Base-by-base conservation (phyloP, 2,888 invertebrate genomes). In the Galerucella nymphaeae region DNA sequence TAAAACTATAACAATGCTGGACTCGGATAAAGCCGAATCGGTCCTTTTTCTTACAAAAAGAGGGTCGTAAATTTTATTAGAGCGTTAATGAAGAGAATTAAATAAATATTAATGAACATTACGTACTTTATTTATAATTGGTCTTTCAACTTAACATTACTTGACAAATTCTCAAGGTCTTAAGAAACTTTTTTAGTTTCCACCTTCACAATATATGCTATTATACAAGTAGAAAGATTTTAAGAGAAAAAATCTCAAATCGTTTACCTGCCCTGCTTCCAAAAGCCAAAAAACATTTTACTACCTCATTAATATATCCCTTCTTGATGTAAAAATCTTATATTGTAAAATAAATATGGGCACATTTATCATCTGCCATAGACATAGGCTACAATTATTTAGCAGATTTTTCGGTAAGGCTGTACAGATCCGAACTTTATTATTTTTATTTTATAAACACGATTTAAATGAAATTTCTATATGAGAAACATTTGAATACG, bases 381-480 rank as follows among this genome's bases (percentile, higher is more conserved):
- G 82, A 82, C 82, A 82, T 80, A 82, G 80, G 79, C 82, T 80
- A 83, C 83, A 83, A 83, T 83, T 83, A 83, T 83, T 82, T 83
- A 82, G 83, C 83, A 82, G 85, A 85, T 83, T 85, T 53, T 84
- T 81, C 76, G 67, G 66, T 58, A 74, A 66, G 73, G 74, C 73
- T 61, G 72, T n/a, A 23, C 62, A 69, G 69, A 45, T 23, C 53
- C 55, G 69, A 16, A 62, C 41, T 62, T 11, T n/a, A 23, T 13
- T 14, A 23, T 23, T 20, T 38, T 2, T 1, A 38, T 38, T n/a
- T n/a, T n/a, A n/a, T n/a, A 30, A 4, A 30, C 5, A 30, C 23
- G 23, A 30, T 30, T 30, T 4, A 30, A 30, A 30, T 5, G 2
- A 30, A 30, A 30, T 30, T 30, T 0, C 4, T 4, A n/a, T n/a